Evolutionary conservation across 92 coral and sea anemone species (phyloP), one percentile per base, ranked within the genome.

Genomic region (Epizoanthus fatuus): DNA sequence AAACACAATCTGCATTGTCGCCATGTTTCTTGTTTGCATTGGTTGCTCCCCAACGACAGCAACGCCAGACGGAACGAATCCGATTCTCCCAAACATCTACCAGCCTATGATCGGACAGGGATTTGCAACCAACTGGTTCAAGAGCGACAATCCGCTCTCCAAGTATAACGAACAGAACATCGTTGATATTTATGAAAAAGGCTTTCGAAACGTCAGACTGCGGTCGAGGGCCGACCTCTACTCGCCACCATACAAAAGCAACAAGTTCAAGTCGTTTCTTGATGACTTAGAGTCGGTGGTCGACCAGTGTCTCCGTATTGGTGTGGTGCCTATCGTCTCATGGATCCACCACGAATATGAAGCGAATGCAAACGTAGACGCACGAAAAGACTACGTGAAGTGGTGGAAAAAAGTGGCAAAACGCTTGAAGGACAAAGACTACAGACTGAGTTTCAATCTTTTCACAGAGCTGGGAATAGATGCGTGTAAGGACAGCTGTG

Each of bases 261-360:
- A 6, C 16, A 64, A 65, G 14, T 17, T 89, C 91, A 6, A n/a
- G n/a, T n/a, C n/a, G n/a, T n/a, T n/a, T n/a, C n/a, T n/a, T n/a
- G n/a, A n/a, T n/a, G n/a, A n/a, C n/a, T n/a, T n/a, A n/a, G n/a
- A n/a, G n/a, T n/a, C n/a, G n/a, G n/a, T n/a, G n/a, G n/a, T n/a
- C n/a, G 91, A 88, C 19, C 72, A 91, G 25, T 93, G 96, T 64
- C 71, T 93, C 0, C 59, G 62, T 13, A 67, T 47, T 19, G 83
- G 84, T 4, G 88, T 93, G 9, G 76, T 58, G 3, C 96, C 96
- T 81, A 93, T 62, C n/a, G n/a, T n/a, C n/a, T n/a, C n/a, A n/a
- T n/a, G n/a, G n/a, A n/a, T n/a, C n/a, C n/a, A n/a, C n/a, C n/a
- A n/a, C n/a, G n/a, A n/a, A n/a, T n/a, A n/a, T n/a, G n/a, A n/a